These are phyloP conservation scores for Cetonia aurata DNA, from an alignment of 2,888 invertebrate genomes.

Conservation along the genomic window DNA sequence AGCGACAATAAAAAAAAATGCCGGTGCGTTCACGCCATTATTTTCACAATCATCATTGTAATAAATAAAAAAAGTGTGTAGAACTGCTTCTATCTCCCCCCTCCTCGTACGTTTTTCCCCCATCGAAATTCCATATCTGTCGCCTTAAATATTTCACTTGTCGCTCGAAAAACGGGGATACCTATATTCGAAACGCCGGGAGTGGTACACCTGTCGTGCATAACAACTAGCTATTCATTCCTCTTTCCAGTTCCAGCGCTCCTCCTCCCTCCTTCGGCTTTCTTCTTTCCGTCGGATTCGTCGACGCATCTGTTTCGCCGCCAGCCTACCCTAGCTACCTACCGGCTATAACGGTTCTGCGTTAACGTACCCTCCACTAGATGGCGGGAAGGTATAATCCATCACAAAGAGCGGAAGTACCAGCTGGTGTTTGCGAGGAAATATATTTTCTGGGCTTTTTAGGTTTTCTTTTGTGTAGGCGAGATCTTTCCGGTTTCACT, in stretches of 20 bases:
- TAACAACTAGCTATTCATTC: constrained; percentile 17
- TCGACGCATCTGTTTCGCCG: neutral
- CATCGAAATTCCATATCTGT: neutral
- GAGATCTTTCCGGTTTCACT: constrained; percentile 1
- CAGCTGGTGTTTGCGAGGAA: constrained; percentile 48
- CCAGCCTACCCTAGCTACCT: neutral
- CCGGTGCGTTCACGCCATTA: too few relatives aligned
- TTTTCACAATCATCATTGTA: constrained; percentile 1
- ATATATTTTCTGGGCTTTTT: constrained; percentile 43
- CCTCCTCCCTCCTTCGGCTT: neutral
- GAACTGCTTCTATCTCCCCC: neutral
- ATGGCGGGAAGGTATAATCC: constrained; percentile 38
- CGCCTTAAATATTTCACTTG: constrained; percentile 32
- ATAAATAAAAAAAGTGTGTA: constrained; percentile 26
- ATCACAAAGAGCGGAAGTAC: constrained; percentile 48
- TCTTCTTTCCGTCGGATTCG: neutral
- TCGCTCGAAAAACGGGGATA: constrained; percentile 16
- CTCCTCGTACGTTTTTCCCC: neutral
- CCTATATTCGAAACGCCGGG: constrained; percentile 9
- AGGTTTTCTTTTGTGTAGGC: constrained; percentile 44
- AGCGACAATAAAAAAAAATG: too few relatives aligned
- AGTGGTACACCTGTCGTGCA: constrained; percentile 40
- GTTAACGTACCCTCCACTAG: neutral
- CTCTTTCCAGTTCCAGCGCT: neutral
- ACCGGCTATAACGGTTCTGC: neutral